Evolutionary conservation across 2,888 invertebrate genomes (phyloP).

Genomic region (Cerastoderma edule): DNA sequence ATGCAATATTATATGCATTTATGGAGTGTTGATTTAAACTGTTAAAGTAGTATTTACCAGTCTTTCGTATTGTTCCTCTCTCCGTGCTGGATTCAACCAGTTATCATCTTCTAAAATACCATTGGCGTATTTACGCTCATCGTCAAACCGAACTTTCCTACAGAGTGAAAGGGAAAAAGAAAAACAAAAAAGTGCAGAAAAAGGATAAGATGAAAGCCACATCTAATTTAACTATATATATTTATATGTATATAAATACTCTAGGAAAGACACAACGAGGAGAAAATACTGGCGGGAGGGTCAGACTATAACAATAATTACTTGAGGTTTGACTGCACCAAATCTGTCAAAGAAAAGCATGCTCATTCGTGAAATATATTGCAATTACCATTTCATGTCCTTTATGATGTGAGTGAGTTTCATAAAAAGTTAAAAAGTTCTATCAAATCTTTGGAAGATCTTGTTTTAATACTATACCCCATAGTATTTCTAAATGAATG

Average conservation of each 20-base stretch:
- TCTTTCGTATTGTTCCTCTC: conserved; percentile 58
- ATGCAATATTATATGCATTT: too few species aligned
- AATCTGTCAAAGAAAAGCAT: conserved; percentile 11
- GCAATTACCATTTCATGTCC: too few species aligned
- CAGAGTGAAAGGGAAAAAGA: conserved; percentile 11
- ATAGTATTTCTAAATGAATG: too few species aligned
- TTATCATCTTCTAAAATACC: conserved; percentile 73
- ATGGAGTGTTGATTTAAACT: too few species aligned
- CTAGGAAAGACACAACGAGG: too few species aligned
- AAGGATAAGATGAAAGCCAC: conserved; percentile 11
- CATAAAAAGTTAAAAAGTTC: too few species aligned
- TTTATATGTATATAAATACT: neutral
- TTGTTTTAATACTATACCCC: too few species aligned
- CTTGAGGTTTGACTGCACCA: neutral
- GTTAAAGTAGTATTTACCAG: conserved; percentile 67
- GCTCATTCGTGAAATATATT: too few species aligned
- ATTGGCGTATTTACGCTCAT: conserved; percentile 41
- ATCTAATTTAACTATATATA: conserved; percentile 12
- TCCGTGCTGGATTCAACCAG: conserved; percentile 65
- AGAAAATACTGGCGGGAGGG: too few species aligned
- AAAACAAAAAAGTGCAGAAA: conserved; percentile 12
- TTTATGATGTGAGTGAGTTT: too few species aligned
- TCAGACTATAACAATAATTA: conserved; percentile 4
- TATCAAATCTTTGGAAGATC: too few species aligned
- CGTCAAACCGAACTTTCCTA: conserved; percentile 67